Evolutionary conservation across 1,140 invertebrate species (phyloP).

Genomic region (Drosophila ficusphila): DNA sequence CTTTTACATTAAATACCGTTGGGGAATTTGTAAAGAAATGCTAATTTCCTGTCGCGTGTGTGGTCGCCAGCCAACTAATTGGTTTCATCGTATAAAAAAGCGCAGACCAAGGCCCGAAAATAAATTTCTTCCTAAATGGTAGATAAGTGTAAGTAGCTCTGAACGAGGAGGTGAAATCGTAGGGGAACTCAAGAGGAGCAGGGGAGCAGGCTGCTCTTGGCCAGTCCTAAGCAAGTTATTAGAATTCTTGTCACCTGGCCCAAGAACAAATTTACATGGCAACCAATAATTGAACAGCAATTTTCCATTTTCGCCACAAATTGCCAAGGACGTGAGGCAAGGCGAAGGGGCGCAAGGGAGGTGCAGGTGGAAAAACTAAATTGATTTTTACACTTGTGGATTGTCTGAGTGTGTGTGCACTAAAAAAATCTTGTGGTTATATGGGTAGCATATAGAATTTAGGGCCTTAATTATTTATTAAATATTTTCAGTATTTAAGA

Average conservation of each 20-base stretch:
- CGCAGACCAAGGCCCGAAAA: constrained; percentile 25
- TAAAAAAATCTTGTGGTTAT: no score
- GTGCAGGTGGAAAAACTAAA: constrained; percentile 49
- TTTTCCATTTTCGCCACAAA: constrained; percentile 79
- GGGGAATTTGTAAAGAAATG: constrained; percentile 76
- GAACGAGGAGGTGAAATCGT: not conserved
- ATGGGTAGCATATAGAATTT: no score
- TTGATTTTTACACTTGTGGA: constrained; percentile 67
- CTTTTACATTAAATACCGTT: constrained; percentile 78
- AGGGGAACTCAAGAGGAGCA: not conserved
- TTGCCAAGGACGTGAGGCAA: constrained; percentile 69
- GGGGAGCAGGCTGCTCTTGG: not conserved
- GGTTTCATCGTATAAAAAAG: constrained; percentile 45
- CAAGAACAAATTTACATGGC: constrained; percentile 68
- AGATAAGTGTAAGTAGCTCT: constrained; percentile 55
- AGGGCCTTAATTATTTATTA: no score
- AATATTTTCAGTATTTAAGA: no score
- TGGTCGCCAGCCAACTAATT: constrained; percentile 73
- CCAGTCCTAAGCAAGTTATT: constrained; percentile 68
- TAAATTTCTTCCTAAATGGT: constrained; percentile 76
- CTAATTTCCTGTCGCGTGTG: constrained; percentile 59
- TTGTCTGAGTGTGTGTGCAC: constrained; percentile 15
- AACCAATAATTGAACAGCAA: constrained; percentile 81
- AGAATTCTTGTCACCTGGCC: constrained; percentile 75
- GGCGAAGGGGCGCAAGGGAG: not conserved